Base-by-base conservation (phyloP, 2,888 invertebrate genomes). In the Parnassius smintheus region DNA sequence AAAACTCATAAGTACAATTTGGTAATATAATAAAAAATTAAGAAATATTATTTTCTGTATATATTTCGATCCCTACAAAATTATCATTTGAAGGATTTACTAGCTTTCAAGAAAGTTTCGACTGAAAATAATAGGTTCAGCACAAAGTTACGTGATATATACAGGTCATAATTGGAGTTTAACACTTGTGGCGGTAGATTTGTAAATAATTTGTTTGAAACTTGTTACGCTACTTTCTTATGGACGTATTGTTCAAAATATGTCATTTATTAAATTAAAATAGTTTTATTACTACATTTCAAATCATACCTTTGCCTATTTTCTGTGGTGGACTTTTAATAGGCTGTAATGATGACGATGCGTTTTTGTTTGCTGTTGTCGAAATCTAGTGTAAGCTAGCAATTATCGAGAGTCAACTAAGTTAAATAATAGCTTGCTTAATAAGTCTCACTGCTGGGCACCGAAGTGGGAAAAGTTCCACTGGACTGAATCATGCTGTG, bases 191-290 rank as follows among this genome's bases (percentile, higher is more conserved):
- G 25, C 45, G 42, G 54, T 58, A 50, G 10, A 45, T 54, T 54
- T 25, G 25, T 22, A 48, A 62, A 50, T 62, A 59, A 62, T 58
- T 58, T 48, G 45, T 46, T 18, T 12, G 83, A 81, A 82, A 82
- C 13, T 25, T 9, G 56, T 44, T 11, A 12, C 46, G 12, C 46
- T 46, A 1, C 46, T 12, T 46, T 49, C 8, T 8, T 9, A 18
- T 49, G 13, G 49, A 49, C 12, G 46, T 46, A 2, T 46, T 46
- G 7, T 3, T 11, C 7, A 12, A 7, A 7, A n/a, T 46, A 46
- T 12, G 46, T n/a, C 0, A n/a, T n/a, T 46, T n/a, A 1, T 46
- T n/a, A n/a, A 12, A n/a, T 46, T 46, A 12, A 12, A n/a, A 12
- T 12, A 11, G 46, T 46, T 46, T 46, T 46, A 46, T 11, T 46